Evolutionary conservation across 2,888 invertebrate genomes (phyloP), one percentile per base, ranked within the genome.

Genomic region (Drosophila pseudotalamancana): DNA sequence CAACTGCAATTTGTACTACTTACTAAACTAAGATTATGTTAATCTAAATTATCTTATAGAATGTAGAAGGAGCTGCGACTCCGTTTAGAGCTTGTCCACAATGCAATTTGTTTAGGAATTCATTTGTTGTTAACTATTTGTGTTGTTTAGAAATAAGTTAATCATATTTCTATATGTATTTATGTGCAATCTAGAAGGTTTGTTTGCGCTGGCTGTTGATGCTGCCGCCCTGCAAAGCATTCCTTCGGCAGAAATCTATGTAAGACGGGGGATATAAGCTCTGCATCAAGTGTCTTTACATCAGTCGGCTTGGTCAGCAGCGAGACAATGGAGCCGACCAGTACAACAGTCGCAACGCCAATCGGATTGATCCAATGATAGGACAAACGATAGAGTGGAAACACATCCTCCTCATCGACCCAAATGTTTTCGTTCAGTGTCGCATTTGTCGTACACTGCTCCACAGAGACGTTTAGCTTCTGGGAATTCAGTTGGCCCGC

Each of bases 341-440:
- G 55, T 16, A 96, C 85, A 0, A 95, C 95, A 0, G 94, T 93
- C 0, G 93, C 46, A 0, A 95, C 92, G 0, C 96, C 96, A 48
- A 96, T 92, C 0, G 95, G 95, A 32, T 96, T 95, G 60, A 96
- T 95, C 96, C 96, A 96, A 89, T 96, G 94, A 90, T 96, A 97
- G 0, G 96, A 96, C 39, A 97, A 86, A 8, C 95, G 94, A 91
- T 96, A 96, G 11, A 96, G 89, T 0, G 95, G 95, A 89, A 96
- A 96, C 42, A 95, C 92, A 48, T 91, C 88, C 3, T 93, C 92
- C 87, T 93, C 92, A 67, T 93, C 92, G 2, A 77, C 76, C 72
- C 82, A 82, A 5, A 65, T 32, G 9, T 55, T 64, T 2, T 70
- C 66, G 0, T 75, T 63, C 18, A 60, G 9, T 4, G 88, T 81